Evolutionary conservation across 2,797 vertebrate genomes (phyloP).

Genomic region (Acipenser ruthenus): DNA sequence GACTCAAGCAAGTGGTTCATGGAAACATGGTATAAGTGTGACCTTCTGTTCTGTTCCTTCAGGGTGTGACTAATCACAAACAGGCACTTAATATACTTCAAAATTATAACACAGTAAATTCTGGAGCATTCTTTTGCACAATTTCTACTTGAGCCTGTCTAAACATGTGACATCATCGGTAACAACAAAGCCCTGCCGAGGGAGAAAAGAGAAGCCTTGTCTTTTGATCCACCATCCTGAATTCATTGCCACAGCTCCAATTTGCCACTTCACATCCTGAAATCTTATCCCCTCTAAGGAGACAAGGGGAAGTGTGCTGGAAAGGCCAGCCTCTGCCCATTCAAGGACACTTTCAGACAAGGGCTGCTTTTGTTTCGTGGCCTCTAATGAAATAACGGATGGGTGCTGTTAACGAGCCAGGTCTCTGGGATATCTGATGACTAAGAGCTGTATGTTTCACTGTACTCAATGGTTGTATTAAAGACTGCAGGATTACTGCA

Average conservation of each 20-base stretch:
- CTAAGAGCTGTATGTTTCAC: conserved; percentile 48
- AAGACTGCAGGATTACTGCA: conserved; percentile 49
- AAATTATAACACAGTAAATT: too few relatives aligned
- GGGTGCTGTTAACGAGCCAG: conserved; percentile 16
- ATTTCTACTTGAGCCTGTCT: too few relatives aligned
- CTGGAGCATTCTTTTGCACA: too few relatives aligned
- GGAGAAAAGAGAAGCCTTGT: conserved; percentile 26
- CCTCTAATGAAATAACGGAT: conserved; percentile 30
- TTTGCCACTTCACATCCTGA: conserved; percentile 38
- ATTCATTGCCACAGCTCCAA: conserved; percentile 29
- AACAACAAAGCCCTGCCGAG: background rate
- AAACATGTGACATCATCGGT: background rate
- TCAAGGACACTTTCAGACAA: conserved; percentile 35
- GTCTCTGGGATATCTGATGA: conserved; percentile 54
- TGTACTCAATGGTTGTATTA: conserved; percentile 48
- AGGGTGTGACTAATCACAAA: too few relatives aligned
- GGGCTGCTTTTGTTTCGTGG: conserved; percentile 48
- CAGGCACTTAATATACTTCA: too few relatives aligned
- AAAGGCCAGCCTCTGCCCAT: conserved; percentile 30
- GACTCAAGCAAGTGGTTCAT: too few relatives aligned
- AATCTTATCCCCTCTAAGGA: conserved; percentile 29
- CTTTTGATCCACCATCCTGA: conserved; percentile 38
- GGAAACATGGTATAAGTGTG: too few relatives aligned
- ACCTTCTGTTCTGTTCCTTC: too few relatives aligned
- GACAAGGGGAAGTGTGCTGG: conserved; percentile 23